phyloP scores from a whole-genome alignment of 2,113 vertebrate species.

The Hippocampus abdominalis region DNA sequence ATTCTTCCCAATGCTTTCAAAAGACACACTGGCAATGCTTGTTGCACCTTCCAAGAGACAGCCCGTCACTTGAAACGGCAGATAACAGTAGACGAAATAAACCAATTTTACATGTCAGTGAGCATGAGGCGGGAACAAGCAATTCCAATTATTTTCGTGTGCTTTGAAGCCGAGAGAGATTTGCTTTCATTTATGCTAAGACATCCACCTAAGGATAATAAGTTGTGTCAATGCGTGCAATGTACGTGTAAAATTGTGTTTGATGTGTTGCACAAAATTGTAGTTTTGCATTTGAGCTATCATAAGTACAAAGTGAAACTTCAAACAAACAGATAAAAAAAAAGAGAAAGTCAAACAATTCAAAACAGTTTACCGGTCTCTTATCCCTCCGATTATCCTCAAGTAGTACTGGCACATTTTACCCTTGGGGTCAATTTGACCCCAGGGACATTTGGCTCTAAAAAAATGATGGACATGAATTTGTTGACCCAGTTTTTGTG shows the following conservation, averaged over 20 bases:
- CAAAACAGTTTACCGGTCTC: no score
- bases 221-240: constrained; percentile 35
- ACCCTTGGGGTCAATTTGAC: no score
- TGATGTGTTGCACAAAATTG: constrained; percentile 45
- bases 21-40: constrained; percentile 11
- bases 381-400: no score
- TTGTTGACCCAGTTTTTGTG: no score
- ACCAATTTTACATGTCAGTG: constrained; percentile 41
- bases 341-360: not conserved
- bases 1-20: constrained; percentile 3
- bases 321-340: not conserved
- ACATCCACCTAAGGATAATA: constrained; percentile 62
- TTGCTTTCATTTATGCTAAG: constrained; percentile 62
- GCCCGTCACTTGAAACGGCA: constrained; percentile 22
- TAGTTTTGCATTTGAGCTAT: constrained; percentile 15
- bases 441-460: no score
- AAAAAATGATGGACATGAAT: no score
- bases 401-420: no score
- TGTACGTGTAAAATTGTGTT: constrained; percentile 43
- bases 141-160: constrained; percentile 44
- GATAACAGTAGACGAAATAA: constrained; percentile 25
- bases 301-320: not conserved
- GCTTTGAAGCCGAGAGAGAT: constrained; percentile 61
- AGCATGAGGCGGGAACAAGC: constrained; percentile 38
- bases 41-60: constrained; percentile 32